A percentile compares a stretch with the other conserved stretches of the same genome.
These are phyloP conservation scores for Glaucidium brasilianum DNA, from an alignment of 2,113 vertebrate species.

Conservation along the genomic window DNA sequence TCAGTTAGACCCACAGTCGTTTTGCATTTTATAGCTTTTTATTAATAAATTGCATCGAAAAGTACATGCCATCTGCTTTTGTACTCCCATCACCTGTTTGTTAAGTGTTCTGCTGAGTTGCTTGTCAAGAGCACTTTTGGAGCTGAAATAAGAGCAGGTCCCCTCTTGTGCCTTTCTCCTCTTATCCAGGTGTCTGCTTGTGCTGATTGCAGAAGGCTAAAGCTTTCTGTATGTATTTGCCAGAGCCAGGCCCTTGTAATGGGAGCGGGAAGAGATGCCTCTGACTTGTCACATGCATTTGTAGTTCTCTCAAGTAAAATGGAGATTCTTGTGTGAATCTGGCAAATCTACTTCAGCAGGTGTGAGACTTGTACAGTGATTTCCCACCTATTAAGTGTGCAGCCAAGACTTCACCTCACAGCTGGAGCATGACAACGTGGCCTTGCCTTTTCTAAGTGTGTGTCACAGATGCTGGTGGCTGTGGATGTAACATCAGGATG, in stretches of 20 bases:
- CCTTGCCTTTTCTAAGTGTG: neutral
- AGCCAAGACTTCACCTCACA: neutral
- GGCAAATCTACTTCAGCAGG: neutral
- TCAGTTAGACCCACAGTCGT: neutral
- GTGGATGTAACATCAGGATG: neutral
- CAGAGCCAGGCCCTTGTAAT: neutral
- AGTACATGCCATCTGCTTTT: neutral
- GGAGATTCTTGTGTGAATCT: neutral
- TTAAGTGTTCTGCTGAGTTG: neutral
- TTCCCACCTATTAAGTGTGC: neutral
- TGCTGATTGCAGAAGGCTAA: neutral
- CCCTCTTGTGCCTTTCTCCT: neutral
- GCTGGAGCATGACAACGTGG: neutral
- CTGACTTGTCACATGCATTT: neutral
- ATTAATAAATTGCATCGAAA: neutral
- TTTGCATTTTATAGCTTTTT: neutral
- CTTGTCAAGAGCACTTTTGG: neutral
- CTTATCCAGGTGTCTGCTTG: neutral
- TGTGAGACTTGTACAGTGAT: neutral
- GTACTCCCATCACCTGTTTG: neutral
- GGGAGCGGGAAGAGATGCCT: neutral
- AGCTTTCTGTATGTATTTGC: neutral
- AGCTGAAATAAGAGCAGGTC: neutral
- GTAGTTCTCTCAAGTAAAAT: neutral
- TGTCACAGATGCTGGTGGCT: neutral